A percentile compares a stretch with the other conserved stretches of the same genome.
phyloP scores from a whole-genome alignment of 1,140 invertebrate genomes.

The Homalodisca vitripennis region DNA sequence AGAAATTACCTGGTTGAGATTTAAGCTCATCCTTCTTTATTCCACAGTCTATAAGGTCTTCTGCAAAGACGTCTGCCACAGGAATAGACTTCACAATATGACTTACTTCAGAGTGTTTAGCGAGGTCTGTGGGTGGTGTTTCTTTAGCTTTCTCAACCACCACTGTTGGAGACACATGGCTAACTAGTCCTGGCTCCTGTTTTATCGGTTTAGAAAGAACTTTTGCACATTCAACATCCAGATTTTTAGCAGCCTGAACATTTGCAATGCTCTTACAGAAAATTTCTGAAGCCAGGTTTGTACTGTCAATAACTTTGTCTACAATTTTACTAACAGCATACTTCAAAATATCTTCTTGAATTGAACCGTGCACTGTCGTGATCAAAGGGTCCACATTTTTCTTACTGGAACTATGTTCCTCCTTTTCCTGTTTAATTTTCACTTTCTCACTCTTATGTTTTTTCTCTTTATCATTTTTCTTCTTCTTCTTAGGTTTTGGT shows the following conservation, averaged over 20 bases:
- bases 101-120: neutral
- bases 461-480: slow-evolving; percentile 34
- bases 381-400: slow-evolving; percentile 45
- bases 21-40: neutral
- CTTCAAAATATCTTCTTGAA: slow-evolving; percentile 14
- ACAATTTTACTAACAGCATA: slow-evolving; percentile 31
- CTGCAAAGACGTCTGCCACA: slow-evolving; percentile 36
- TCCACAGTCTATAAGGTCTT: slow-evolving; percentile 30
- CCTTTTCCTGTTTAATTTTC: slow-evolving; percentile 56
- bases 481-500: slow-evolving; percentile 29
- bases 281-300: slow-evolving; percentile 4
- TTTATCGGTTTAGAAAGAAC: neutral
- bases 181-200: neutral
- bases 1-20: neutral
- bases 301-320: slow-evolving; percentile 25
- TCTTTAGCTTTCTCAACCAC: slow-evolving; percentile 20
- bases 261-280: neutral
- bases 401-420: slow-evolving; percentile 56
- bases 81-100: neutral
- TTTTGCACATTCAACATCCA: neutral
- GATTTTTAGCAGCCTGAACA: neutral
- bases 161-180: slow-evolving; percentile 4
- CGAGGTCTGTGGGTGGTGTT: neutral
- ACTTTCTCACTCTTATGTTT: slow-evolving; percentile 37
- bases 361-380: neutral